These are phyloP conservation scores for Drosophila testacea DNA, from an alignment of 2,888 invertebrate species.

Conservation along the genomic window DNA sequence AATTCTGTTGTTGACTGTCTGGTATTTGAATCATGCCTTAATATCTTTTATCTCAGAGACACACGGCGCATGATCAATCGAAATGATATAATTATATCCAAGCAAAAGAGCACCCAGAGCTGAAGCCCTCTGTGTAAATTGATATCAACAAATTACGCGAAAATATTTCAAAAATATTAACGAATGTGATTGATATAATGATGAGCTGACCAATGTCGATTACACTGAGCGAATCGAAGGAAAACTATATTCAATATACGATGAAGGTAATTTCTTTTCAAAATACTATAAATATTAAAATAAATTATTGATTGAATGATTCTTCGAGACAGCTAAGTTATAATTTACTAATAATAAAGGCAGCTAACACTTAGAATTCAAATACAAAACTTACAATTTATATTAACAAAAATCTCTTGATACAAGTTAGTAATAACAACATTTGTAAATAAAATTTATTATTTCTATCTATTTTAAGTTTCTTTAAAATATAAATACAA, in stretches of 20 bases:
- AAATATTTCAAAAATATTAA: constrained; percentile 80
- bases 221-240: constrained; percentile 48
- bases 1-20: constrained; percentile 34
- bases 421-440: too few species aligned
- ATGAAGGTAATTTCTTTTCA: not conserved
- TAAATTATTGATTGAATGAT: too few species aligned
- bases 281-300: not conserved
- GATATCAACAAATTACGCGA: constrained; percentile 82
- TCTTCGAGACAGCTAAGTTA: too few species aligned
- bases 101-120: constrained; percentile 3
- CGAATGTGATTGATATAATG: constrained; percentile 80
- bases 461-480: too few species aligned
- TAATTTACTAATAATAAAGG: not conserved
- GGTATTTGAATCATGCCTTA: constrained; percentile 55
- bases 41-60: constrained; percentile 44
- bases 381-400: too few species aligned
- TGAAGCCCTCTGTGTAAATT: constrained; percentile 69
- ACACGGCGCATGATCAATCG: constrained; percentile 77
- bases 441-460: too few species aligned
- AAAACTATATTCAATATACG: not conserved
- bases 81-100: constrained; percentile 79
- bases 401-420: too few species aligned
- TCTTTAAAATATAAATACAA: too few species aligned
- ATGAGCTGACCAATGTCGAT: constrained; percentile 64
- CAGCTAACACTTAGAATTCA: too few species aligned